A percentile compares a stretch with the other conserved stretches of the same genome.
phyloP scores from a whole-genome alignment of 2,888 invertebrate species.

The Fragum fragum region DNA sequence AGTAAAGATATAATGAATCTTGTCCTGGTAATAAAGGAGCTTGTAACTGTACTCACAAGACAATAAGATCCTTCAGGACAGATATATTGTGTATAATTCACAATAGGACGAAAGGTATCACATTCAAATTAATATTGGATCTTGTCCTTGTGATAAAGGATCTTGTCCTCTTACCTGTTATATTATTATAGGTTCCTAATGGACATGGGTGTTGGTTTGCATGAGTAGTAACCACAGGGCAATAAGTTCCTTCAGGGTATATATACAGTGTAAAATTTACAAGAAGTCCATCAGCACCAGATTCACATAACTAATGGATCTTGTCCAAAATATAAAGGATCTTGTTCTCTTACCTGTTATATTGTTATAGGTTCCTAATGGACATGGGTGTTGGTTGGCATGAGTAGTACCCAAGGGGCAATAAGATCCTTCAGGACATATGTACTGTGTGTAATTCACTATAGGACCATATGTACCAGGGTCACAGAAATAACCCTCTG shows the following conservation, averaged over 20 bases:
- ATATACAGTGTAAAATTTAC: constrained; percentile 75
- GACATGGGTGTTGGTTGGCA: constrained; percentile 82
- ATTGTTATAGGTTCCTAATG: constrained; percentile 84
- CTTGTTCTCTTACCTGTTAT: constrained; percentile 82
- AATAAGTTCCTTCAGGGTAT: constrained; percentile 85
- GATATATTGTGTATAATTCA: no score
- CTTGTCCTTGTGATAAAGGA: no score
- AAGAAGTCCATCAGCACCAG: constrained; percentile 82
- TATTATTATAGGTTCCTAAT: background rate
- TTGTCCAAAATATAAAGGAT: no score
- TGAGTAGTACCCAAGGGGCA: constrained; percentile 84
- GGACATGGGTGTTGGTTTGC: constrained; percentile 74
- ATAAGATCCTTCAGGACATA: constrained; percentile 85
- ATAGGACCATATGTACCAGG: constrained; percentile 82
- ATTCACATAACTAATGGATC: constrained; percentile 84
- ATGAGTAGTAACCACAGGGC: constrained; percentile 83
- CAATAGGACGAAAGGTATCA: no score
- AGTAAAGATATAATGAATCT: no score
- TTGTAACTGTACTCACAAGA: no score
- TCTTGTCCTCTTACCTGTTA: background rate
- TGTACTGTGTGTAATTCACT: constrained; percentile 73
- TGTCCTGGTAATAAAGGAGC: no score
- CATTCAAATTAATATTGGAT: no score
- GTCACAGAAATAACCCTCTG: constrained; percentile 83
- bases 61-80: no score